Evolutionary conservation across 2,797 vertebrate genomes (phyloP).

Genomic region (Brotula barbata): DNA sequence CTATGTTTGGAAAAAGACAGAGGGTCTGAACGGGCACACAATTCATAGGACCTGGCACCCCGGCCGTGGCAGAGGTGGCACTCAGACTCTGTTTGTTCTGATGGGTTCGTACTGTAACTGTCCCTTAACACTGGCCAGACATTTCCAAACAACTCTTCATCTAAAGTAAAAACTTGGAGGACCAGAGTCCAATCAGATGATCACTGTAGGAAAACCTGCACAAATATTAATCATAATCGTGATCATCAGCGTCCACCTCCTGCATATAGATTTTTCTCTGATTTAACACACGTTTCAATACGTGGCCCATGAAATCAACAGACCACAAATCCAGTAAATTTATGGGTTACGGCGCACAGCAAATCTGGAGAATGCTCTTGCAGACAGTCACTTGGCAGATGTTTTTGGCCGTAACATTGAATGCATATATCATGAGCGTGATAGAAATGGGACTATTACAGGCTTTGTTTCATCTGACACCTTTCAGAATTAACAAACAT

Average conservation of each 20-base stretch:
- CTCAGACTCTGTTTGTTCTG: neutral
- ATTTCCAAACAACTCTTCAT: constrained; percentile 5
- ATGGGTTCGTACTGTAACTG: neutral
- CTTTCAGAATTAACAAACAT: constrained; percentile 3
- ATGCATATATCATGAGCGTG: too few relatives aligned
- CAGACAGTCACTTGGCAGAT: neutral
- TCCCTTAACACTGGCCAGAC: neutral
- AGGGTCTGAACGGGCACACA: constrained; percentile 21
- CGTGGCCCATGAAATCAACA: neutral
- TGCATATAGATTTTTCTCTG: neutral
- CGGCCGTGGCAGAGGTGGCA: constrained; percentile 9
- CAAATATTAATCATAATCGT: neutral
- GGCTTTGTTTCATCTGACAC: too few relatives aligned
- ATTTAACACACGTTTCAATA: neutral
- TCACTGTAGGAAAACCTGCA: neutral
- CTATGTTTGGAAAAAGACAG: constrained; percentile 64
- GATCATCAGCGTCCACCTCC: neutral
- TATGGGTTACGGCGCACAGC: neutral
- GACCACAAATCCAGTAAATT: neutral
- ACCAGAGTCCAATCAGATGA: neutral
- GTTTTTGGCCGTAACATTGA: too few relatives aligned
- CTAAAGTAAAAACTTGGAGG: neutral
- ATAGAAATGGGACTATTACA: too few relatives aligned
- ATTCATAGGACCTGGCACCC: constrained; percentile 20
- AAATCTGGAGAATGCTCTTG: neutral